Conservation (phyloP, 2,797 vertebrate species). For the Galagoides demidoff region DNA sequence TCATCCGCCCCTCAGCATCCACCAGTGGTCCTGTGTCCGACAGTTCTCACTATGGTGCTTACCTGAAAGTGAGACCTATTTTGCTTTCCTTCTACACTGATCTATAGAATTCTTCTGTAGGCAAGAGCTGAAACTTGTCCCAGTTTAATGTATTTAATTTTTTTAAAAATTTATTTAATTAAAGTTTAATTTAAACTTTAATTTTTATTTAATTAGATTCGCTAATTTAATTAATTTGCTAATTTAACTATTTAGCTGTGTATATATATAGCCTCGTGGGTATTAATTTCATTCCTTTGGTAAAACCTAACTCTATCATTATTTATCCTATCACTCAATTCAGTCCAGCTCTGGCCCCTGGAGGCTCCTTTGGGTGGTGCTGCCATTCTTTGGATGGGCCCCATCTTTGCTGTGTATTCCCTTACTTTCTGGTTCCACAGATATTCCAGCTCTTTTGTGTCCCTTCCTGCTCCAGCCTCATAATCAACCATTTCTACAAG, state of each 20-base stretch:
- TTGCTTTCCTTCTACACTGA: not conserved
- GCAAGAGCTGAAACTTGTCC: not conserved
- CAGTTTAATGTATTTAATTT: no score
- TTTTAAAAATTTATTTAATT: no score
- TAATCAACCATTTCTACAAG: not conserved
- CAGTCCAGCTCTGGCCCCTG: no score
- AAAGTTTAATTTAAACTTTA: no score
- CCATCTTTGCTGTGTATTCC: not conserved
- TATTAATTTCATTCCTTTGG: accelerated
- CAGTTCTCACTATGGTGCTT: not conserved
- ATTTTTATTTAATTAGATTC: no score
- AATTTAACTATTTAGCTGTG: not conserved
- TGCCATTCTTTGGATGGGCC: accelerated
- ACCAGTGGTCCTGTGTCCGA: no score
- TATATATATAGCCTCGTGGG: no score
- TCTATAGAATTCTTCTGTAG: not conserved
- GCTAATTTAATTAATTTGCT: not conserved
- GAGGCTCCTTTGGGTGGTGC: not conserved
- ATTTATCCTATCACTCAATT: no score
- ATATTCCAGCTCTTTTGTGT: no score
- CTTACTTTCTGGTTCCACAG: not conserved
- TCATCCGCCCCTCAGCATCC: not conserved
- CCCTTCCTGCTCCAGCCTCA: not conserved
- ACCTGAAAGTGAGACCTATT: not conserved
- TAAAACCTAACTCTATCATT: not conserved